Conservation (phyloP, 2,797 vertebrate genomes). For the Liasis olivaceus region DNA sequence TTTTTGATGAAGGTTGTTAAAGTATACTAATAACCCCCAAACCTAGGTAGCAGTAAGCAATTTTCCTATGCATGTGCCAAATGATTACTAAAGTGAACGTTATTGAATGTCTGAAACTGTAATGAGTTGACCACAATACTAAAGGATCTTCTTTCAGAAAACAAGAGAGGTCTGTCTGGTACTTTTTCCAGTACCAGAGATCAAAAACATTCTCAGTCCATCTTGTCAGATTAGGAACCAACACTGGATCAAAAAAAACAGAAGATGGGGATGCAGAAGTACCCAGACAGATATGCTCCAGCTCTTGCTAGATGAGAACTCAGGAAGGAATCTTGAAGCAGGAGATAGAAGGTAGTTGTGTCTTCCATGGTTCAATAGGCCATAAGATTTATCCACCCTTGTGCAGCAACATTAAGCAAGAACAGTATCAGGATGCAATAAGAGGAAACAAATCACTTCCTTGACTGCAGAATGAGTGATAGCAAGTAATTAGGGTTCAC, state of each 20-base stretch:
- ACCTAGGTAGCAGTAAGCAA: neutral
- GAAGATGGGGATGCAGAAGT: neutral
- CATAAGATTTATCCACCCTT: neutral
- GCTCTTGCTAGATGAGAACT: neutral
- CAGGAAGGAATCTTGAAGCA: neutral
- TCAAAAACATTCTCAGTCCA: neutral
- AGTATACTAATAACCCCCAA: neutral
- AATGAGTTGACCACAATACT: neutral
- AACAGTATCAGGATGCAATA: neutral
- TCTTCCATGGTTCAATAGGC: neutral
- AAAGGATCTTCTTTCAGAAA: neutral
- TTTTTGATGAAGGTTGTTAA: neutral
- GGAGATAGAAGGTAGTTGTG: neutral
- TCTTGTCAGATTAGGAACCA: neutral
- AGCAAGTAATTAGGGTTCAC: neutral
- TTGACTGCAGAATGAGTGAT: neutral
- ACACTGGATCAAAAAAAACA: neutral
- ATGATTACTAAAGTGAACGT: neutral
- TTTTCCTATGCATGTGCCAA: neutral
- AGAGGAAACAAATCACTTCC: neutral
- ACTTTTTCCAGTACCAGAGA: neutral
- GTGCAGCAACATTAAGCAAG: neutral
- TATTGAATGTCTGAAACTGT: neutral
- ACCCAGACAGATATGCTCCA: neutral
- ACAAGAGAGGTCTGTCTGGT: neutral